Evolutionary conservation across 2,113 vertebrate species (phyloP).

Genomic region (Bos javanicus): DNA sequence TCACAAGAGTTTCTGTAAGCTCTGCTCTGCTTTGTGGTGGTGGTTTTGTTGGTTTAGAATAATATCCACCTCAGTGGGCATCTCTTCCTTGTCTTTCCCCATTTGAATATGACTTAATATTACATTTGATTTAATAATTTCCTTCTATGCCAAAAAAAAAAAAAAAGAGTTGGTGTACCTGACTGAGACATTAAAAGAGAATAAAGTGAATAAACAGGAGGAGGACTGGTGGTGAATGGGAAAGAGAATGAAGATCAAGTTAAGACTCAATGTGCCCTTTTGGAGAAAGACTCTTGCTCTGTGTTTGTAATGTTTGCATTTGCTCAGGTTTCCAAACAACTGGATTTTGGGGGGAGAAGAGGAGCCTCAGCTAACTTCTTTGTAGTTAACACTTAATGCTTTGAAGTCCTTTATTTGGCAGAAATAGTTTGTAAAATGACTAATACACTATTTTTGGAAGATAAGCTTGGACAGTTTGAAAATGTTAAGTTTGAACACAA

Average conservation of each 20-base stretch:
- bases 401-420: neutral
- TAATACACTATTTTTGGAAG: neutral
- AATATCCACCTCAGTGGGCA: neutral
- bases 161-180: neutral
- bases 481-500: neutral
- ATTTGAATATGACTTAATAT: neutral
- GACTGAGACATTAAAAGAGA: neutral
- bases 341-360: neutral
- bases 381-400: neutral
- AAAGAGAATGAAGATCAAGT: neutral
- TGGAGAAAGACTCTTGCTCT: neutral
- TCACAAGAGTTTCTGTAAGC: neutral
- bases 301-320: neutral
- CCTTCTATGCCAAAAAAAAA: neutral
- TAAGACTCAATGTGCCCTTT: neutral
- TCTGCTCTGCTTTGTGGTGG: neutral
- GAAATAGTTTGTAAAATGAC: neutral
- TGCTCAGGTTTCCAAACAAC: neutral
- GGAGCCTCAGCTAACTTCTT: neutral
- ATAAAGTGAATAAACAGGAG: neutral
- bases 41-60: neutral
- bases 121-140: neutral
- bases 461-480: neutral
- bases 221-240: neutral
- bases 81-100: neutral